These are phyloP conservation scores for Eudasyphora cyanicolor DNA, from an alignment of 2,888 invertebrate species.

Conservation along the genomic window DNA sequence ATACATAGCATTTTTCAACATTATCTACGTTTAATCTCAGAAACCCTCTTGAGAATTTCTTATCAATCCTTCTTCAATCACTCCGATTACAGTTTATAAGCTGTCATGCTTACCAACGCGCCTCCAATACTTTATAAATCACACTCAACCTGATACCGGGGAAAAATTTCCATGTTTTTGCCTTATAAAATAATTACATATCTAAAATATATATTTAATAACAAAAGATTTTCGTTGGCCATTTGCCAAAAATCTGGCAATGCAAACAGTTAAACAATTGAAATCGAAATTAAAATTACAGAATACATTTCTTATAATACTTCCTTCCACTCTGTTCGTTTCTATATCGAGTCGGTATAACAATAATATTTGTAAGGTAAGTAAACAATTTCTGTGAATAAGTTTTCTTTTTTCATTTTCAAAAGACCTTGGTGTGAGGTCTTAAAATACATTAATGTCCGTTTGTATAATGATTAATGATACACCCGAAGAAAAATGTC, in stretches of 20 bases:
- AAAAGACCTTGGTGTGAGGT: constrained; percentile 7
- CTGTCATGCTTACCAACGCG: too few relatives aligned
- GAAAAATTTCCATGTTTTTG: not conserved
- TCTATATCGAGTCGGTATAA: too few relatives aligned
- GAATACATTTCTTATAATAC: not conserved
- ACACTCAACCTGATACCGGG: too few relatives aligned
- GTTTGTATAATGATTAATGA: not conserved
- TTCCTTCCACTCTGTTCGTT: too few relatives aligned
- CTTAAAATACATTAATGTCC: constrained; percentile 12
- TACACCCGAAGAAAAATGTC: constrained; percentile 18
- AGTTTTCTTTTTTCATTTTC: not conserved
- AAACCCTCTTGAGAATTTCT: too few relatives aligned
- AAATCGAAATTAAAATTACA: not conserved
- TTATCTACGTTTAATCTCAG: too few relatives aligned
- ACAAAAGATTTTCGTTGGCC: not conserved
- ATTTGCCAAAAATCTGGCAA: not conserved
- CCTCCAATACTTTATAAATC: too few relatives aligned
- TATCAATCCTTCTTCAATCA: too few relatives aligned
- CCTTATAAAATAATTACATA: not conserved
- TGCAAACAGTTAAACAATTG: not conserved
- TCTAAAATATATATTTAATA: too few relatives aligned
- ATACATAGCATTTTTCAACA: too few relatives aligned
- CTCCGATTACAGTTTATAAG: too few relatives aligned
- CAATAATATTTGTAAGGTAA: not conserved
- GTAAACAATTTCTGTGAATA: too few relatives aligned